Evolutionary conservation across 2,797 vertebrate species (phyloP).

Genomic region (Aphelocoma californica): DNA sequence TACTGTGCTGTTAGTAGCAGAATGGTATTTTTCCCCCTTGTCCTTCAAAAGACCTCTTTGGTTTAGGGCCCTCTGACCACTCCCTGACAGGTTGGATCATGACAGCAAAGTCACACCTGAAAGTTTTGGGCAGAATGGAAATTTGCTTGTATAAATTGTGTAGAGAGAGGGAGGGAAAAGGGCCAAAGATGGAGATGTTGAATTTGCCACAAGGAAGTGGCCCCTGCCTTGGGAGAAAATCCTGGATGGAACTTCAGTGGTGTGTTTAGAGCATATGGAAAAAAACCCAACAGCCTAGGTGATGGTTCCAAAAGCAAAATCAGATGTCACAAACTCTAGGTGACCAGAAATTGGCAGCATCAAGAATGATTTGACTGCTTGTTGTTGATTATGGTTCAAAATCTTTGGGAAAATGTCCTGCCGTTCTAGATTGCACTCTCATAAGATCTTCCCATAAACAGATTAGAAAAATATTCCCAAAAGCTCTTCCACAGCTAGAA

Average conservation of each 20-base stretch:
- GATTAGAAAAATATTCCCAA: neutral
- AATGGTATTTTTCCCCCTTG: neutral
- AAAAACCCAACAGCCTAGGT: neutral
- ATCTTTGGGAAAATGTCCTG: neutral
- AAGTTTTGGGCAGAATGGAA: neutral
- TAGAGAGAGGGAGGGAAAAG: neutral
- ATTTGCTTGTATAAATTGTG: neutral
- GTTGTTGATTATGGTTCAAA: neutral
- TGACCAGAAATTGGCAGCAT: neutral
- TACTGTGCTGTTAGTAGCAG: neutral
- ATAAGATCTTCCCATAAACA: neutral
- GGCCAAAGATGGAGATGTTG: neutral
- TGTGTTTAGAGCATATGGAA: neutral
- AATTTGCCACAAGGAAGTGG: neutral
- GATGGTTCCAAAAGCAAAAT: neutral
- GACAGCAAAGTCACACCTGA: neutral
- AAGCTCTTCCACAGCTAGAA: neutral
- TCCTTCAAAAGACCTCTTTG: neutral
- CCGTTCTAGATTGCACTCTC: neutral
- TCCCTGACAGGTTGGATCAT: neutral
- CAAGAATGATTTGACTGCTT: neutral
- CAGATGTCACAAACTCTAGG: neutral
- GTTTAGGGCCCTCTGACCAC: neutral
- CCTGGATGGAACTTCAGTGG: neutral
- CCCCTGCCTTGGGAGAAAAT: neutral